Evolutionary conservation across 1,140 invertebrate genomes (phyloP), one percentile per base, ranked within the genome.

Genomic region (Neoseiulus cucumeris): DNA sequence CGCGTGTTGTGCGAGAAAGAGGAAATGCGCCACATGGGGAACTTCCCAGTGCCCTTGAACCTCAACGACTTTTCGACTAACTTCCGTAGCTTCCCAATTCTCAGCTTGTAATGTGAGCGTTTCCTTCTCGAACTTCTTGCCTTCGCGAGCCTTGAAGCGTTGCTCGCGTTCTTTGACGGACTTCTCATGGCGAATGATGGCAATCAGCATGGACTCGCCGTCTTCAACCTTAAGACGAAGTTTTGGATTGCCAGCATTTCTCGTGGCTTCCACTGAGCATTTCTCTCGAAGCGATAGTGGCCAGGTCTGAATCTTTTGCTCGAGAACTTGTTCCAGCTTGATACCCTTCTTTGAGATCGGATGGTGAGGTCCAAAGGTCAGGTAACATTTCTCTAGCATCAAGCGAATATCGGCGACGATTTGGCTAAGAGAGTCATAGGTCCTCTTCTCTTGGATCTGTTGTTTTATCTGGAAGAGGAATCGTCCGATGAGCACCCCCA

Each of bases 21-120:
- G 72, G 70, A 83, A 82, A 65, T 81, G 78, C 20, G 78, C 81
- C 68, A 83, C 80, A 71, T 82, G 76, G 6, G 78, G 76, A 59
- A 59, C 51, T 59, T 59, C 51, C 51, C 51, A 59, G 14, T 18
- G 14, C 14, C 25, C 51, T 25, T 59, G 51, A 2, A 59, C 51
- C 9, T 59, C 17, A 17, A 17, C 51, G 1, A 59, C 25, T 17
- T 33, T 33, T 2, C 14, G 17, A 18, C 51, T 25, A 9, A 59
- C 51, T 25, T 59, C 51, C 51, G 25, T 59, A 2, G 22, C n/a
- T 6, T 59, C 51, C 51, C 51, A 59, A 14, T 17, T 25, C 17
- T 59, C 7, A 75, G 66, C 75, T 75, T 70, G 33, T 71, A 71
- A 51, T 4, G 64, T 42, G 30, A 68, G 42, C 4, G 41, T 39